phyloP scores from a whole-genome alignment of 53 echinoderm and acorn worm species.

The Hippasteria phrygiana region DNA sequence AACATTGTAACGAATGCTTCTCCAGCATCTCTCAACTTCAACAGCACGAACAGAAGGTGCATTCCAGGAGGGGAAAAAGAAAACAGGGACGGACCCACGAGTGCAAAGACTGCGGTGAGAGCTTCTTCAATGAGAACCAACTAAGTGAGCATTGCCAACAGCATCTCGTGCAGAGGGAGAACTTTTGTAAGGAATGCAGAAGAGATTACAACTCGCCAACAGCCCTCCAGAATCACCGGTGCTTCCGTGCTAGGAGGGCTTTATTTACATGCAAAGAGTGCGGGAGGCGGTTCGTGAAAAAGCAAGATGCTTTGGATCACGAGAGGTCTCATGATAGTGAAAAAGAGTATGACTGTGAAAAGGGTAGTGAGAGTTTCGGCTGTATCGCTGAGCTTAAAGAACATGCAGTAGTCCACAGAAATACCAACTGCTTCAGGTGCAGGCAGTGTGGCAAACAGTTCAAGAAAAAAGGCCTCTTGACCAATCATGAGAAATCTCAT shows the following conservation, averaged over 20 bases:
- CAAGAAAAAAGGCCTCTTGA: conserved; percentile 43
- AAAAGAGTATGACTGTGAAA: conserved; percentile 25
- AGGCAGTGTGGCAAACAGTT: conserved; percentile 32
- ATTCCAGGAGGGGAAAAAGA: not conserved
- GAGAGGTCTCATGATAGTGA: conserved; percentile 38
- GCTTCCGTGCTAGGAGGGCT: conserved; percentile 45
- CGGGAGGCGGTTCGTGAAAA: conserved; percentile 28
- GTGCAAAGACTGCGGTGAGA: conserved; percentile 20
- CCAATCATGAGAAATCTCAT: conserved; percentile 39
- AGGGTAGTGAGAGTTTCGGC: not conserved
- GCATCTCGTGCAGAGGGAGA: conserved; percentile 15
- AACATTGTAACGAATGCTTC: conserved; percentile 45
- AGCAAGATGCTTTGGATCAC: conserved; percentile 34
- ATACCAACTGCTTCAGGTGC: conserved; percentile 24
- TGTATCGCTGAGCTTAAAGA: conserved; percentile 23
- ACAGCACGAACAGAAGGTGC: conserved; percentile 32
- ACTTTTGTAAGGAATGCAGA: conserved; percentile 38
- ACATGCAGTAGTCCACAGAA: conserved; percentile 35
- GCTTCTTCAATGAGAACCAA: conserved; percentile 8
- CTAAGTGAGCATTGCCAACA: conserved; percentile 22
- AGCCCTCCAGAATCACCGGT: conserved; percentile 42
- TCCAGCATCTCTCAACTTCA: conserved; percentile 28
- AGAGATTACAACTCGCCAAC: conserved; percentile 20
- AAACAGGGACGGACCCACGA: not conserved
- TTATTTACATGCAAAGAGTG: conserved; percentile 37